phyloP scores from a whole-genome alignment of 2,888 invertebrate genomes.

The Caradrina kadenii region DNA sequence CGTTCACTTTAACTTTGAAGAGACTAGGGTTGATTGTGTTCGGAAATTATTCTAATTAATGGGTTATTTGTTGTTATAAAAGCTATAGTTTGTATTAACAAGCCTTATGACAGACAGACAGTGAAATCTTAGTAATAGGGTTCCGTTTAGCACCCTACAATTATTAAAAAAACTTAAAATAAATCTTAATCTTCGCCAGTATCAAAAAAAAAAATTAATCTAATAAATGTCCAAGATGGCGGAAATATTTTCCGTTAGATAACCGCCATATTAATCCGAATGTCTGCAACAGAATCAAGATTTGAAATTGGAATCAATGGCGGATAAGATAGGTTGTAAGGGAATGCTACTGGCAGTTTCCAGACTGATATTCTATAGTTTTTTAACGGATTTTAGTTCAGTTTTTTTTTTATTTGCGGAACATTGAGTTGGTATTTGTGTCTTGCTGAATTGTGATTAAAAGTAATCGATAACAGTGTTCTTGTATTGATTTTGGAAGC shows the following conservation, averaged over 20 bases:
- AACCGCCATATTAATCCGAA: constrained; percentile 54
- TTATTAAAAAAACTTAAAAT: too few species aligned
- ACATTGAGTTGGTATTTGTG: not conserved
- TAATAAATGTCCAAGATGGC: constrained; percentile 23
- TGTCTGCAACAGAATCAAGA: constrained; percentile 60
- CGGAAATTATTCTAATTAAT: too few species aligned
- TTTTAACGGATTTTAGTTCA: not conserved
- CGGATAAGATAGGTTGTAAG: constrained; percentile 57
- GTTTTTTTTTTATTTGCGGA: not conserved
- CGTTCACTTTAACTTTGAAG: too few species aligned
- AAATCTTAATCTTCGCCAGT: too few species aligned
- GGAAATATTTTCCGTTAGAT: constrained; percentile 15
- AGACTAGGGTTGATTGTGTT: too few species aligned
- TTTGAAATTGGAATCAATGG: constrained; percentile 61
- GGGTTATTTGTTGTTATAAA: too few species aligned
- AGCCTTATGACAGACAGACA: too few species aligned
- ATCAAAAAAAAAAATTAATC: too few species aligned
- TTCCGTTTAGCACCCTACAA: too few species aligned
- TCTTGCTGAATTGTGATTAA: too few species aligned
- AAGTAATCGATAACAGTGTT: not conserved
- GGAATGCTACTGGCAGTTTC: constrained; percentile 42
- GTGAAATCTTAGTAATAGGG: too few species aligned
- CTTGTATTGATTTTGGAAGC: not conserved
- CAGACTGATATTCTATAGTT: constrained; percentile 18
- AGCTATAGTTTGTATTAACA: too few species aligned